Percentiles rank a stretch among this genome's conserved stretches.
phyloP scores from a whole-genome alignment of 2,113 vertebrate species.

The Chloropsis cyanopogon region DNA sequence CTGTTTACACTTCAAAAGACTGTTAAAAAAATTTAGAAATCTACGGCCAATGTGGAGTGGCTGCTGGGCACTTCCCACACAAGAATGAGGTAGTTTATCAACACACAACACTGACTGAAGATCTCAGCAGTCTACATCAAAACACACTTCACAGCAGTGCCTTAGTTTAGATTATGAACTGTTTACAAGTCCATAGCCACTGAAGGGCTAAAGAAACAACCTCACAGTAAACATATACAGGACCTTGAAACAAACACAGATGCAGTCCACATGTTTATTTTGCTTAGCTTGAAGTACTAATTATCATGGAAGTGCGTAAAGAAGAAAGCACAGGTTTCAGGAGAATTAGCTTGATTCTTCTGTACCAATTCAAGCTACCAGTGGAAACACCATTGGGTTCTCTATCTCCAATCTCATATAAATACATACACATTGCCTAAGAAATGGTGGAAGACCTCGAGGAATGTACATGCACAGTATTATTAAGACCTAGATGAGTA shows the following conservation, averaged over 20 bases:
- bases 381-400: neutral
- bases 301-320: neutral
- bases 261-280: neutral
- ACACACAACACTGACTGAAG: neutral
- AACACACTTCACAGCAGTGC: neutral
- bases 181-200: neutral
- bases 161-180: neutral
- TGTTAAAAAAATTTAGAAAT: neutral
- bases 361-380: neutral
- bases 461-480: accelerated
- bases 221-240: neutral
- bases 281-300: neutral
- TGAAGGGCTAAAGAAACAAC: neutral
- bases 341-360: neutral
- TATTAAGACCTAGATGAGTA: accelerated
- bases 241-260: neutral
- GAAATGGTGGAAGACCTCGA: neutral
- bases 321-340: neutral
- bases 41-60: neutral
- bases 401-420: neutral
- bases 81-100: neutral
- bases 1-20: neutral
- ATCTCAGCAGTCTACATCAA: neutral
- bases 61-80: neutral
- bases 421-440: accelerated